A percentile compares a stretch with the other conserved stretches of the same genome.
Evolutionary conservation across 2,113 vertebrate species (phyloP).

Genomic region (Carollia perspicillata): DNA sequence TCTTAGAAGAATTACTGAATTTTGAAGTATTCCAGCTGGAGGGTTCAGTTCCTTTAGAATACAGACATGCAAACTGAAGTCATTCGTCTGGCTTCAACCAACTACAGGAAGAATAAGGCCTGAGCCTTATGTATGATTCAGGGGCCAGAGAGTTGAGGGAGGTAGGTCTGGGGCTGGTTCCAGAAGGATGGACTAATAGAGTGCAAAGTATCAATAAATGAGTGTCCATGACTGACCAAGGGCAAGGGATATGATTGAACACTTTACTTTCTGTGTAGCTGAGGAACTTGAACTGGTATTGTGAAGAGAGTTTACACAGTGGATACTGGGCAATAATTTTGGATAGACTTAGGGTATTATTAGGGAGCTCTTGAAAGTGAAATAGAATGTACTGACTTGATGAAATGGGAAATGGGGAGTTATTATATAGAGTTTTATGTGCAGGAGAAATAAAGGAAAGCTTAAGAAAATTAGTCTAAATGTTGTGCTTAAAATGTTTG

Average conservation of each 20-base stretch:
- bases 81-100: neutral
- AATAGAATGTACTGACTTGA: neutral
- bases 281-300: neutral
- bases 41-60: neutral
- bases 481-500: neutral
- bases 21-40: neutral
- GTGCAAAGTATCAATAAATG: neutral
- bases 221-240: neutral
- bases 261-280: neutral
- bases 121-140: neutral
- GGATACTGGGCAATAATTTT: neutral
- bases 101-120: neutral
- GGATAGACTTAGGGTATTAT: neutral
- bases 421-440: neutral
- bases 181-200: neutral
- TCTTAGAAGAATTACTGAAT: neutral
- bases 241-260: accelerated
- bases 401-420: neutral
- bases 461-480: neutral
- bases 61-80: neutral
- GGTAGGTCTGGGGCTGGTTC: neutral
- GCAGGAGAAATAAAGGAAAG: neutral
- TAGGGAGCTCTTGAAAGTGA: neutral
- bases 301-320: neutral
- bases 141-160: neutral